Percentiles rank a stretch among this genome's conserved stretches.
phyloP scores from a whole-genome alignment of 1,140 invertebrate genomes.

The Drosophila subpulchrella region DNA sequence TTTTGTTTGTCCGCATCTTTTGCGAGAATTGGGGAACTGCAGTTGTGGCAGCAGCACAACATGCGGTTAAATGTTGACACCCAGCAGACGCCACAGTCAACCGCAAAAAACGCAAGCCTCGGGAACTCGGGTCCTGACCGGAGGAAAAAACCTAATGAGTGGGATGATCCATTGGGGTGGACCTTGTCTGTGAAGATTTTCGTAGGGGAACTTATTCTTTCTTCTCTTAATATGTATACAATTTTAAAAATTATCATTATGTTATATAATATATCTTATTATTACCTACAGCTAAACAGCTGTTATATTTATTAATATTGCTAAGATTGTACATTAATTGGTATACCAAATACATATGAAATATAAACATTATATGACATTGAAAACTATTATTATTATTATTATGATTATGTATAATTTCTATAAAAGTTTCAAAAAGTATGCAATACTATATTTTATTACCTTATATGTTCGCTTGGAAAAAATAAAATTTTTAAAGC shows the following conservation, averaged over 20 bases:
- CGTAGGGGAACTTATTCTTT: neutral
- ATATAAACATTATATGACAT: too few species aligned
- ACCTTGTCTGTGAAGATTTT: neutral
- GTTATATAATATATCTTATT: too few species aligned
- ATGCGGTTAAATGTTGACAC: constrained; percentile 69
- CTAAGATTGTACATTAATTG: too few species aligned
- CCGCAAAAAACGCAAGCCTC: constrained; percentile 38
- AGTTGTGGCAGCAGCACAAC: constrained; percentile 28
- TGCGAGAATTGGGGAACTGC: constrained; percentile 24
- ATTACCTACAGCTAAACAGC: too few species aligned
- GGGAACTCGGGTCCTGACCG: constrained; percentile 5
- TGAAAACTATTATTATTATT: too few species aligned
- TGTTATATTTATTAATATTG: too few species aligned
- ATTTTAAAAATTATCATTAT: too few species aligned
- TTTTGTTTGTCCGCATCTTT: constrained; percentile 18
- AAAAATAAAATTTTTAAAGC: neutral
- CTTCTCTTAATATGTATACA: too few species aligned
- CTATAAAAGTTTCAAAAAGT: neutral
- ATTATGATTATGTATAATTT: neutral
- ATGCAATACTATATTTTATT: neutral
- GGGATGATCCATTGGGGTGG: constrained; percentile 21
- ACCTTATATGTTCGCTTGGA: too few species aligned
- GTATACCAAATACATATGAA: too few species aligned
- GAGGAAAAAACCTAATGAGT: constrained; percentile 23
- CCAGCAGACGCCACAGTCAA: constrained; percentile 71